Conservation (phyloP, 2,113 vertebrate genomes). For the Mionectes macconnelli region DNA sequence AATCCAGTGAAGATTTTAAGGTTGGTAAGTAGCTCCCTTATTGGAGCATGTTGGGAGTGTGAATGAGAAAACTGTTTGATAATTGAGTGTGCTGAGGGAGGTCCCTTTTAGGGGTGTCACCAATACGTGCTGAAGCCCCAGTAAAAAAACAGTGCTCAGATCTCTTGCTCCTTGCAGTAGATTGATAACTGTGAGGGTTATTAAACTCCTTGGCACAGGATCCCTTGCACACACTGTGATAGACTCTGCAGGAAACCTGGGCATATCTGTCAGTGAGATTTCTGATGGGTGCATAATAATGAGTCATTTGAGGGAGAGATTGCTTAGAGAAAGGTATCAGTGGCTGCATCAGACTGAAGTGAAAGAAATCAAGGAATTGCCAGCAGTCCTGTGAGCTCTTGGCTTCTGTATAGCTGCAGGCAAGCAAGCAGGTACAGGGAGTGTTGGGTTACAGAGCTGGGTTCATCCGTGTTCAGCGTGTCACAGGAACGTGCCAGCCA, state of each 20-base stretch:
- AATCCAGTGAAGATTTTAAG: background rate
- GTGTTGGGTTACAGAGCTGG: background rate
- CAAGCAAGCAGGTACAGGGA: background rate
- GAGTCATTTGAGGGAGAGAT: background rate
- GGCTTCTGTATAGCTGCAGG: background rate
- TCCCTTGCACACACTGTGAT: background rate
- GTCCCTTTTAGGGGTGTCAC: background rate
- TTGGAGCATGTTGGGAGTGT: background rate
- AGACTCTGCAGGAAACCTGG: background rate
- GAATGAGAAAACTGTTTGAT: background rate
- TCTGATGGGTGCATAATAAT: background rate
- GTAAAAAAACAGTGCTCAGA: background rate
- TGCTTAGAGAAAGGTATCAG: background rate
- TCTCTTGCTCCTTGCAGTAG: background rate
- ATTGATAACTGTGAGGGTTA: background rate
- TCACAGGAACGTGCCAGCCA: background rate
- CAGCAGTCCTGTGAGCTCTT: background rate
- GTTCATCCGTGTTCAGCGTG: background rate
- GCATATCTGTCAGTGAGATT: background rate
- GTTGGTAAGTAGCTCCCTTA: background rate
- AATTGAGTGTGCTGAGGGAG: background rate
- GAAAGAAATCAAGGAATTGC: slow-evolving; percentile 9
- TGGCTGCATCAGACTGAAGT: background rate
- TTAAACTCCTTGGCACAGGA: background rate
- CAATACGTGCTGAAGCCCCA: background rate